A percentile compares a stretch with the other conserved stretches of the same genome.
Evolutionary conservation across 1,140 invertebrate genomes (phyloP).

Genomic region (Melipona quadrifasciata): DNA sequence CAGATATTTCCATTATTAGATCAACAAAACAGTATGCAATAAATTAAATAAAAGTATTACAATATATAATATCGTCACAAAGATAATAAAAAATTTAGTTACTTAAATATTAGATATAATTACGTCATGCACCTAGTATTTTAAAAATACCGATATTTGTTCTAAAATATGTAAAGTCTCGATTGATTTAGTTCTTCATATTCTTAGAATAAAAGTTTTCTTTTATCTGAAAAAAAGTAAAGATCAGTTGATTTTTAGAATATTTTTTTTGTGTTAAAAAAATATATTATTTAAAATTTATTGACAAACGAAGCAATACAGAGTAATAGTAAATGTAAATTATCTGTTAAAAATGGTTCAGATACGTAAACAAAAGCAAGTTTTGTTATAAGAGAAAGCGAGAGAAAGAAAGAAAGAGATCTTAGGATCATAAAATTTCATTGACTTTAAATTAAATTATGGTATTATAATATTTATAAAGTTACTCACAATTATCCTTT

Average conservation of each 20-base stretch:
- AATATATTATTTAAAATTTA: background rate
- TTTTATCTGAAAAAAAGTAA: background rate
- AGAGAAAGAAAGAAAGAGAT: background rate
- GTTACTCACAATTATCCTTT: background rate
- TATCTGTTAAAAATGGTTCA: background rate
- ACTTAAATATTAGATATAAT: background rate
- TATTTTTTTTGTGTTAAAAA: background rate
- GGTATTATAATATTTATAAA: conserved; percentile 18
- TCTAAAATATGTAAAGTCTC: background rate
- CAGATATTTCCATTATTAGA: conserved; percentile 88
- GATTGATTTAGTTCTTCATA: background rate
- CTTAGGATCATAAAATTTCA: background rate
- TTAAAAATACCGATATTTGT: background rate
- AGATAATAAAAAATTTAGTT: conserved; percentile 9
- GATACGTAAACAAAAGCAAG: background rate
- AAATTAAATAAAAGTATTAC: conserved; percentile 23
- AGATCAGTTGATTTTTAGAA: background rate
- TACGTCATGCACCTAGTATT: conserved; percentile 5
- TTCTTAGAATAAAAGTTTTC: background rate
- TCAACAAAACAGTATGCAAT: conserved; percentile 66
- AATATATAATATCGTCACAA: background rate
- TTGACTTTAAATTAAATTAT: background rate
- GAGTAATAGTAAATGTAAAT: no score
- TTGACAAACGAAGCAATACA: background rate
- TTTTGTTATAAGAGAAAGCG: background rate